Base-by-base conservation (phyloP, 2,113 vertebrate genomes). In the Xiphophorus maculatus region DNA sequence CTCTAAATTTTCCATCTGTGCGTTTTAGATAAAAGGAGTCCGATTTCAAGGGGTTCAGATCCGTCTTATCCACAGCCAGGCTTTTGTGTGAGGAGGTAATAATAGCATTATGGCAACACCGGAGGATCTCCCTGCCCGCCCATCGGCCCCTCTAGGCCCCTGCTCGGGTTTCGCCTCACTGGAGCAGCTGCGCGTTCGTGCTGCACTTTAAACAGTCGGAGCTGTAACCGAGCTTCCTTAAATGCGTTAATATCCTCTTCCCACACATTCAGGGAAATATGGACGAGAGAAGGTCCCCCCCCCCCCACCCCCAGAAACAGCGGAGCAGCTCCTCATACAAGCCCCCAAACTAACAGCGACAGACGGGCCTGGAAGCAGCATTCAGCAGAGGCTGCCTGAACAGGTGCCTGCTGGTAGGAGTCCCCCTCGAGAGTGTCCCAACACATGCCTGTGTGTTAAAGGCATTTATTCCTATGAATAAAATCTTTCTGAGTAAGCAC, bases 401-500 rank as follows among this genome's bases (percentile, higher is more conserved):
- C 90, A 87, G 82, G 80, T 86, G 83, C 87, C 84, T 88, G 86
- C 79, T 60, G 40, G 65, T 86, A 64, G 77, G 83, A 82, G 82
- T 66, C 33, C 83, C 72, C 73, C 77, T 27, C 74, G 79, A 84
- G 89, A 81, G 73, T 80, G 83, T 85, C 83, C 84, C 32, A 13
- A 69, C 81, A 79, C 77, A 86, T 82, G 87, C 81, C 84, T 80
- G 86, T 63, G 70, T 81, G 81, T 83, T 86, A 90, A 91, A 79
- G 81, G 64, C 75, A 86, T 91, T 91, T 89, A 89, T 92, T 91
- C 76, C 78, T 78, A 64, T 91, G 90, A 91, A 92, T 90, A 90
- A 87, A 92, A 93, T 91, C 86, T 79, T 86, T 90, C 89, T 90
- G 91, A 91, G 89, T 93, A 93, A 93, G 92, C 92, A 93, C 89